Base-by-base conservation (phyloP, 2,888 invertebrate genomes). In the Diachrysia chrysitis region DNA sequence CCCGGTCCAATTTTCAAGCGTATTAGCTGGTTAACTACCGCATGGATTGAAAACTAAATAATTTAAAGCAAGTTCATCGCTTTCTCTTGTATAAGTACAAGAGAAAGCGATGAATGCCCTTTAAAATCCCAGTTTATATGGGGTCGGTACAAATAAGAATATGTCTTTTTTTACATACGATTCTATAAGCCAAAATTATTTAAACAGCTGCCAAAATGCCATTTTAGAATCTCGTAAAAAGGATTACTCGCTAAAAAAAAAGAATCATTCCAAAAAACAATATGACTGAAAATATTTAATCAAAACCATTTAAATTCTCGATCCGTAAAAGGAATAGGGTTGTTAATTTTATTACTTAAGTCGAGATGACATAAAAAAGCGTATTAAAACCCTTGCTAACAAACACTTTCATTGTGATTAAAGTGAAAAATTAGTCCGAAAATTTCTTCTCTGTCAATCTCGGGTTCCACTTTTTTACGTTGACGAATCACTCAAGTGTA, bases 341-440 rank as follows among this genome's bases (percentile, higher is more conserved):
- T 63, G 46, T 29, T 42, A 78, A 65, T 74, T 71, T 59, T 37
- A 77, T 82, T 68, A 61, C 29, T 65, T 25, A 3, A 59, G 25
- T 51, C 67, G 63, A 60, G 51, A 67, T 65, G 67, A 58, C 67
- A 63, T 66, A 71, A 78, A 78, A 76, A 77, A 69, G n/a, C 12
- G 55, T 81, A 79, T 72, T 73, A 81, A 81, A 82, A 80, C 59
- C 65, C 63, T 25, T 65, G 74, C 79, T 76, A 69, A 77, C 79
- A 79, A 84, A 78, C 72, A 75, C 70, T 70, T 80, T 63, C 73
- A 71, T 81, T 80, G 73, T 83, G 73, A 85, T 84, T 79, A 83
- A 79, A 85, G 71, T 83, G 82, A 85, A 86, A 87, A 86, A 87
- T 85, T 80, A 64, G 70, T 76, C 59, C 56, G 66, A 66, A 81